Evolutionary conservation across 1,140 invertebrate species (phyloP).

Genomic region (Brevipalpus yothersi): DNA sequence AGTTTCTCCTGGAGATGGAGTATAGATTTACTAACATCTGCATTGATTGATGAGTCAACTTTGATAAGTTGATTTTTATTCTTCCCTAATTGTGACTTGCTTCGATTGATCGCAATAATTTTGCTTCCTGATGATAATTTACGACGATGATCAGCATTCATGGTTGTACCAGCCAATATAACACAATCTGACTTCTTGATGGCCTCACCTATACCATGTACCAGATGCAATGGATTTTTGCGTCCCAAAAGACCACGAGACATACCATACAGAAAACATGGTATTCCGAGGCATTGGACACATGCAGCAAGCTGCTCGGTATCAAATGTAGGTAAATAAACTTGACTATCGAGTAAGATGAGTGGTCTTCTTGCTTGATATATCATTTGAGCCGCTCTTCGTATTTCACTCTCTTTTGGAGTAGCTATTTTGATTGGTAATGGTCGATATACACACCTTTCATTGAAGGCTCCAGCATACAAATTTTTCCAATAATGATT

Average conservation of each 20-base stretch:
- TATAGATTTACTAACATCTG: slow-evolving; percentile 31
- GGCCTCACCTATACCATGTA: slow-evolving; percentile 31
- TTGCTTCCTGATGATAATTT: slow-evolving; percentile 29
- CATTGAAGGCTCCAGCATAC: slow-evolving; percentile 32
- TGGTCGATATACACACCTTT: slow-evolving; percentile 21
- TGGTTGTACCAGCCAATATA: slow-evolving; percentile 34
- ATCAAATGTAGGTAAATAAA: slow-evolving; percentile 28
- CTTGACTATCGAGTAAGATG: slow-evolving; percentile 34
- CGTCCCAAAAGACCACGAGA: slow-evolving; percentile 31
- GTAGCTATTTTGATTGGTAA: slow-evolving; percentile 21
- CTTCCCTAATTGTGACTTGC: slow-evolving; percentile 30
- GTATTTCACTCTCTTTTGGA: slow-evolving; percentile 18
- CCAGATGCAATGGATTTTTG: slow-evolving; percentile 23
- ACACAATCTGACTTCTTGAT: slow-evolving; percentile 36
- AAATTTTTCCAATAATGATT: slow-evolving; percentile 30
- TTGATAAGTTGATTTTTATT: slow-evolving; percentile 40
- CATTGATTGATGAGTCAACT: slow-evolving; percentile 28
- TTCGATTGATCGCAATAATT: slow-evolving; percentile 34
- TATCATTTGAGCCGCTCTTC: slow-evolving; percentile 25
- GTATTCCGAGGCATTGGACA: slow-evolving; percentile 30
- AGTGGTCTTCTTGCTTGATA: slow-evolving; percentile 29
- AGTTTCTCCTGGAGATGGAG: slow-evolving; percentile 20
- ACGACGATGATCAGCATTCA: slow-evolving; percentile 35
- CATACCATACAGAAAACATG: slow-evolving; percentile 37
- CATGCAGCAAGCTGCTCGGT: slow-evolving; percentile 23